phyloP scores from a whole-genome alignment of 1,140 invertebrate genomes.

The Apocrypta bakeri region DNA sequence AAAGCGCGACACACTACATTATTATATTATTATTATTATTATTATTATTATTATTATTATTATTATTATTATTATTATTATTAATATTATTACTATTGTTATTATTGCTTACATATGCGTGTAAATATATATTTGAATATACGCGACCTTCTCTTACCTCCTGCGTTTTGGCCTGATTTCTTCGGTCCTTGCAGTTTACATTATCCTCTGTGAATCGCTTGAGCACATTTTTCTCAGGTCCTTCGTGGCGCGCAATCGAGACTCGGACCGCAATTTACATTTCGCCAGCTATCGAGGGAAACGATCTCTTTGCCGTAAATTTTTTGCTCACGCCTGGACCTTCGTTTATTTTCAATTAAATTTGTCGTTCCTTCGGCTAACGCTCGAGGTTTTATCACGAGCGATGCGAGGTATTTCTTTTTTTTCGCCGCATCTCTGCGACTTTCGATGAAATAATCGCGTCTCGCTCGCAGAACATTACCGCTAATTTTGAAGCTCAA shows the following conservation, averaged over 20 bases:
- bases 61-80: neutral
- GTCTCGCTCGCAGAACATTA: neutral
- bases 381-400: neutral
- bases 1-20: no score
- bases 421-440: neutral
- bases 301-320: constrained; percentile 19
- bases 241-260: neutral
- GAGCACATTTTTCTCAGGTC: constrained; percentile 4
- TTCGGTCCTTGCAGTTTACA: neutral
- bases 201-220: neutral
- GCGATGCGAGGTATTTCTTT: neutral
- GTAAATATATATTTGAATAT: neutral
- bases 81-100: neutral
- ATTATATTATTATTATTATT: neutral
- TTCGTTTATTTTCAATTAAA: constrained; percentile 27
- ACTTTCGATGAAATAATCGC: neutral
- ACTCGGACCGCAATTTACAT: constrained; percentile 22
- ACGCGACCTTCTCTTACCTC: neutral
- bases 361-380: constrained; percentile 25
- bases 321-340: neutral
- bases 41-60: neutral
- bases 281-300: constrained; percentile 11
- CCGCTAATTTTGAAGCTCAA: constrained; percentile 5
- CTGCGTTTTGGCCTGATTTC: constrained; percentile 8
- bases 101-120: no score